Base-by-base conservation (phyloP, 30 jellyfish, hydroid and myxozoan species). In the Aurelia aurita region DNA sequence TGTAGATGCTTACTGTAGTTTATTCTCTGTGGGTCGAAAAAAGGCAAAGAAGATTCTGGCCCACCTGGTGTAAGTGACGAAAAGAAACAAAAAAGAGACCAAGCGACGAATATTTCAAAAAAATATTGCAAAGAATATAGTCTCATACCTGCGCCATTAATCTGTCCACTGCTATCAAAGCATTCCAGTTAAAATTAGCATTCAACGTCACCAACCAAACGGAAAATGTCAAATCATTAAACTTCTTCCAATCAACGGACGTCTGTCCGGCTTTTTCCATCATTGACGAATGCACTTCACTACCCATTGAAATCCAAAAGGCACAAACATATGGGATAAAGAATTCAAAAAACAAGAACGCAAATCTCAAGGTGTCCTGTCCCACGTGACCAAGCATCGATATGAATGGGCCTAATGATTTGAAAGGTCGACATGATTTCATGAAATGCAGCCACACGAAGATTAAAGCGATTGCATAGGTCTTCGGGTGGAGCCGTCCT, bases 361-460 rank as follows among this genome's bases (percentile, higher is more conserved):
- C 96, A 72, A 93, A 93, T 71, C 95, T 74, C 79, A 93, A 43
- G 18, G 98, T 93, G 72, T 88, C 98, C 64, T 66, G 88, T 81
- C 89, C 77, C 75, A 93, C 97, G 83, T 93, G 95, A 1, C 98
- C 98, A 44, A 93, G 91, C 98, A 93, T 93, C 53, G 95, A 77
- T 18, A 93, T 93, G 74, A 93, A 93, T 7, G 98, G 98, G n/a
- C 98, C 98, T 6, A 93, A 87, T 5, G 97, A 80, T 32, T 91
- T 74, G 85, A 93, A 93, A 16, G 98, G 97, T 60, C 98, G 96
- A 44, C 96, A 88, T 14, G 96, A 93, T 80, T 93, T 93, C 98
- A 93, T 93, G 58, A 93, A 87, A 55, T 87, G 97, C 57, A 93
- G 79, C 97, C 97, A 93, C 82, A 93, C 66, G 75, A 85, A 82